Percentiles rank a stretch among this genome's conserved stretches.
Evolutionary conservation across 2,888 invertebrate genomes (phyloP).

Genomic region (Hydraecia micacea): DNA sequence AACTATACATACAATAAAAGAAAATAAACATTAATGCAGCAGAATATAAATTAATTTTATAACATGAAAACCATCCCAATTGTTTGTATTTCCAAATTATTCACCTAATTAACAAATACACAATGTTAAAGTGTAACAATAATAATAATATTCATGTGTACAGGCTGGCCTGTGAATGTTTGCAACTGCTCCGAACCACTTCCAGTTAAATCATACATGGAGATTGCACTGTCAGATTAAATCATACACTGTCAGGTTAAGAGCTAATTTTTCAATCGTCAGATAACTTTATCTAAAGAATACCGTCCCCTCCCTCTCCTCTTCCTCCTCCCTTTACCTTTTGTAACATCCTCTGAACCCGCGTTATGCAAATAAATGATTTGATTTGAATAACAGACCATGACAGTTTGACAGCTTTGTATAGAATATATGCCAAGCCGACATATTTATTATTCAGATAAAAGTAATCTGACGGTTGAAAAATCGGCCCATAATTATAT

Average conservation of each 20-base stretch:
- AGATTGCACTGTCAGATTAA: not conserved
- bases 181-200: not conserved
- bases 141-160: not conserved
- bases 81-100: conserved; percentile 2
- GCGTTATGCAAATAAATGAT: too few species aligned
- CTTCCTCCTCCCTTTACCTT: too few species aligned
- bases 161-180: not conserved
- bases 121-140: not conserved
- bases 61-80: not conserved
- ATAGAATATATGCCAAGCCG: too few species aligned
- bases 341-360: too few species aligned
- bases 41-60: not conserved
- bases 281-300: not conserved
- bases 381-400: not conserved
- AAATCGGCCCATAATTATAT: not conserved
- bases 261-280: not conserved
- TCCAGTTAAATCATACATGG: not conserved
- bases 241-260: not conserved
- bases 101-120: conserved; percentile 1
- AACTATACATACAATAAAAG: not conserved
- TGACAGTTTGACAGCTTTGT: not conserved
- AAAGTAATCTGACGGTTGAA: too few species aligned
- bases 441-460: too few species aligned
- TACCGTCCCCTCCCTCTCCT: not conserved
- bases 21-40: not conserved